phyloP scores from a whole-genome alignment of 1,140 invertebrate genomes.

The Frieseomelitta varia region DNA sequence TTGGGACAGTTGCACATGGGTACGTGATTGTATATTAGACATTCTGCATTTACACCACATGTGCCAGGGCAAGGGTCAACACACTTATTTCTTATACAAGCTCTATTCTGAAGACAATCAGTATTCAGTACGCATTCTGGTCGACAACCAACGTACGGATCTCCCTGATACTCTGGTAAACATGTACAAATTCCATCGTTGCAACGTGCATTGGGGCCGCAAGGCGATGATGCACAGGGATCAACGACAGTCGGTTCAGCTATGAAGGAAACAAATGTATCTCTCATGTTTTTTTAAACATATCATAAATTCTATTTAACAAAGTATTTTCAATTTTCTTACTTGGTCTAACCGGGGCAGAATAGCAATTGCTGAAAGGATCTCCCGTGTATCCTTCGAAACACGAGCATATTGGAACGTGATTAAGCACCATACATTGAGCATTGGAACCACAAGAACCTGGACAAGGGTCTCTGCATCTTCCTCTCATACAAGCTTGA shows the following conservation, averaged over 20 bases:
- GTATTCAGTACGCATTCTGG: slow-evolving; percentile 91
- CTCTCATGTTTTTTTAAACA: background rate
- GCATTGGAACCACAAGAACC: slow-evolving; percentile 90
- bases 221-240: background rate
- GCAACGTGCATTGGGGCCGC: slow-evolving; percentile 89
- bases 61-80: slow-evolving; percentile 89
- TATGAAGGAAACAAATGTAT: background rate
- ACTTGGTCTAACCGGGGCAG: slow-evolving; percentile 13
- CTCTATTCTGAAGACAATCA: slow-evolving; percentile 90
- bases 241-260: background rate
- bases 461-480: slow-evolving; percentile 87
- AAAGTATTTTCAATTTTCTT: slow-evolving; percentile 12
- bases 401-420: slow-evolving; percentile 90
- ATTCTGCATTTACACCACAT: slow-evolving; percentile 87
- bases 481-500: slow-evolving; percentile 79
- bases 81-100: slow-evolving; percentile 92
- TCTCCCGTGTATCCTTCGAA: slow-evolving; percentile 83
- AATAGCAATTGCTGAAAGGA: slow-evolving; percentile 83
- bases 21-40: slow-evolving; percentile 87
- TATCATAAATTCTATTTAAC: background rate
- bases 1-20: slow-evolving; percentile 87
- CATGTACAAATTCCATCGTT: slow-evolving; percentile 88
- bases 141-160: slow-evolving; percentile 84
- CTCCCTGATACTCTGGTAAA: slow-evolving; percentile 85
- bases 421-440: slow-evolving; percentile 87